Evolutionary conservation across 2,888 invertebrate species (phyloP).

Genomic region (Orthosia cruda): DNA sequence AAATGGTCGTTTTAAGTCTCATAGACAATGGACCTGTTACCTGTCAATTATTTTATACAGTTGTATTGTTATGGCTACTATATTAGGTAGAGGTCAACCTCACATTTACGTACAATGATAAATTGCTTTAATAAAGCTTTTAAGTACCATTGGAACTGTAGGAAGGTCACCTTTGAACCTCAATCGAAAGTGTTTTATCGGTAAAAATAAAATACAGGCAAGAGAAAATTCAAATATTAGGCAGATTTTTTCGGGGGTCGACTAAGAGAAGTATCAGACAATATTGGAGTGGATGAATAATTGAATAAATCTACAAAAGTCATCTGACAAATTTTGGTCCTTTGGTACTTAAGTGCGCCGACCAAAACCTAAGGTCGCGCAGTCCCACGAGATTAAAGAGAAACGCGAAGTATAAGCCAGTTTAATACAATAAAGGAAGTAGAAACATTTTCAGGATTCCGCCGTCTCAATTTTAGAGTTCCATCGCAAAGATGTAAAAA

Average conservation of each 20-base stretch:
- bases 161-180: background rate
- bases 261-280: constrained; percentile 21
- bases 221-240: background rate
- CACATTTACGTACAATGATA: constrained; percentile 27
- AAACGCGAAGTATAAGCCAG: constrained; percentile 28
- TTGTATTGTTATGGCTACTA: constrained; percentile 10
- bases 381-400: constrained; percentile 28
- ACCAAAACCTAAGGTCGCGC: constrained; percentile 12
- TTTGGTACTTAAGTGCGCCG: constrained; percentile 31
- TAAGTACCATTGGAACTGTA: constrained; percentile 10
- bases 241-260: background rate
- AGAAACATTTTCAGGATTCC: constrained; percentile 53
- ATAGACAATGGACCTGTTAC: constrained; percentile 41
- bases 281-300: constrained; percentile 42
- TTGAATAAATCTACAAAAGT: constrained; percentile 42
- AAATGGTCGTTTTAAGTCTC: constrained; percentile 2
- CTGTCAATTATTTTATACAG: constrained; percentile 56
- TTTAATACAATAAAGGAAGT: constrained; percentile 53
- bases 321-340: constrained; percentile 37
- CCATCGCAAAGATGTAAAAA: constrained; percentile 59
- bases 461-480: constrained; percentile 51
- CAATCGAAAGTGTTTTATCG: constrained; percentile 12
- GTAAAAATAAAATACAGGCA: constrained; percentile 3
- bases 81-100: constrained; percentile 11
- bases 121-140: constrained; percentile 31